Conservation (phyloP, 2,888 invertebrate species). For the Caenorhabditis panamensis region DNA sequence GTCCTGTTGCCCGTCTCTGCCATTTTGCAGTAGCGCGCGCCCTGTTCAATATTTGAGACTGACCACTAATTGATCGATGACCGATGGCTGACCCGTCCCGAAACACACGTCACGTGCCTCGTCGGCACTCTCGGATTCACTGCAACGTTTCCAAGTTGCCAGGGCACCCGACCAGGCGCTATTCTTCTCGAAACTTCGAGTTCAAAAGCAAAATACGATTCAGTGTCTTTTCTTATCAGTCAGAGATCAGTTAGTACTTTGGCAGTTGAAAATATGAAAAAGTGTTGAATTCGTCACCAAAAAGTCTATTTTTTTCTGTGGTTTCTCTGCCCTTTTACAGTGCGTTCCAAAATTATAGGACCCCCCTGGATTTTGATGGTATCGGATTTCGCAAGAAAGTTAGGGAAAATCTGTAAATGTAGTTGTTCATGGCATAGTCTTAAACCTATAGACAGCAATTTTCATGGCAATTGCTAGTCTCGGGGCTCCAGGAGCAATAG, state of each 20-base stretch:
- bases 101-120: background rate
- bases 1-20: conserved; percentile 15
- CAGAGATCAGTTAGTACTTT: background rate
- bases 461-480: too few relatives aligned
- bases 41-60: conserved; percentile 12
- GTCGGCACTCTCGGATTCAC: background rate
- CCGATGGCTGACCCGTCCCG: background rate
- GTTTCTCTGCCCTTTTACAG: background rate
- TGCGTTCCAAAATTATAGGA: too few relatives aligned
- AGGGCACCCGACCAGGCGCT: too few relatives aligned
- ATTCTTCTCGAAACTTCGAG: background rate
- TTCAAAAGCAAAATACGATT: too few relatives aligned
- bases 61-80: conserved; percentile 22
- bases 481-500: too few relatives aligned
- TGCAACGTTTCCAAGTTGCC: background rate
- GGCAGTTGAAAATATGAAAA: background rate
- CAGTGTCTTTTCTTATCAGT: too few relatives aligned
- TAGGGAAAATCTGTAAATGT: too few relatives aligned
- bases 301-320: too few relatives aligned
- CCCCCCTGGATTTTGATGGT: too few relatives aligned
- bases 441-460: too few relatives aligned
- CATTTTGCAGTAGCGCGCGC: conserved; percentile 12
- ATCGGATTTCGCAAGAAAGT: too few relatives aligned
- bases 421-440: too few relatives aligned
- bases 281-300: background rate